Evolutionary conservation across 2,113 vertebrate species (phyloP).

Genomic region (Seriola aureovittata): DNA sequence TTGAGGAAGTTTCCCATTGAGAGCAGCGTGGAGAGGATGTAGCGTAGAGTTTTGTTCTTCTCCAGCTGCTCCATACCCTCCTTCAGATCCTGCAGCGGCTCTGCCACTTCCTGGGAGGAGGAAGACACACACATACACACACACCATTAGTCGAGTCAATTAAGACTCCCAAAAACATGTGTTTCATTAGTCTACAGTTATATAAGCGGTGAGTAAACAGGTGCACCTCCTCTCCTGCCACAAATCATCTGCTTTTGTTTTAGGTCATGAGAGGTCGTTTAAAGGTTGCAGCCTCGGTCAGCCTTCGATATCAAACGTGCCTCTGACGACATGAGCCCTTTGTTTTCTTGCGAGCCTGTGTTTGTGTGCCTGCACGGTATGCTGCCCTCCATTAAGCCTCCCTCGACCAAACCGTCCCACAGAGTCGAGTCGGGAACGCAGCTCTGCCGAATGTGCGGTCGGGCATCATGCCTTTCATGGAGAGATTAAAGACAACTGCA

Average conservation of each 20-base stretch:
- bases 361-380: slow-evolving; percentile 46
- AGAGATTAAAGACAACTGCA: slow-evolving; percentile 62
- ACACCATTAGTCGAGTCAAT: slow-evolving; percentile 44
- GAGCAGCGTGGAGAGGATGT: slow-evolving; percentile 94
- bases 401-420: slow-evolving; percentile 33
- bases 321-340: slow-evolving; percentile 31
- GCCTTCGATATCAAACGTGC: slow-evolving; percentile 37
- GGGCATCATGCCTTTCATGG: slow-evolving; percentile 33
- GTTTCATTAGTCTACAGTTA: slow-evolving; percentile 30
- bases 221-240: slow-evolving; percentile 44
- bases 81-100: slow-evolving; percentile 96
- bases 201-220: slow-evolving; percentile 40
- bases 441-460: not conserved
- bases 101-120: slow-evolving; percentile 93
- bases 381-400: slow-evolving; percentile 64
- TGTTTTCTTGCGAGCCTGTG: slow-evolving; percentile 16
- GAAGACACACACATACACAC: slow-evolving; percentile 19
- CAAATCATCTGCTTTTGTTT: slow-evolving; percentile 49
- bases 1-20: slow-evolving; percentile 98
- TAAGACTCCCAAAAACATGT: slow-evolving; percentile 29
- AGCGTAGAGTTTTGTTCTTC: slow-evolving; percentile 95
- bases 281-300: slow-evolving; percentile 25
- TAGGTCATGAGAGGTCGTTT: slow-evolving; percentile 43
- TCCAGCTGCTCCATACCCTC: slow-evolving; percentile 99
- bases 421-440: slow-evolving; percentile 15